Percentiles rank a stretch among this genome's conserved stretches.
Evolutionary conservation across 2,888 invertebrate genomes (phyloP).

Genomic region (Tachina grossa): DNA sequence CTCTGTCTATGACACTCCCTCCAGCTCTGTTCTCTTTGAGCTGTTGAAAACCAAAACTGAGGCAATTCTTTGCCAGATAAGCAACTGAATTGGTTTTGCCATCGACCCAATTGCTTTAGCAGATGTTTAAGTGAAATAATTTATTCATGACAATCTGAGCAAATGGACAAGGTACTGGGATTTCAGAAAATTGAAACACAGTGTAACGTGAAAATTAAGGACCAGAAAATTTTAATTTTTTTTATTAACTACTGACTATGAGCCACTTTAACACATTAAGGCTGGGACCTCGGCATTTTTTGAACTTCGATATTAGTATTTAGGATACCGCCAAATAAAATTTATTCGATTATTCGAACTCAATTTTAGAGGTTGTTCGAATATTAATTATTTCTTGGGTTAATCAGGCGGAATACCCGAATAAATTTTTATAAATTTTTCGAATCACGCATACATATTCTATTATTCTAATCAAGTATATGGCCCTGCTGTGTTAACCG

Average conservation of each 20-base stretch:
- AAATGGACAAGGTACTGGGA: not conserved
- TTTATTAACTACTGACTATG: not conserved
- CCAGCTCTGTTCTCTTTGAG: not conserved
- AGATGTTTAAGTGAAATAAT: not conserved
- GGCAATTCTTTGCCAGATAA: not conserved
- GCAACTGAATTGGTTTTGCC: slow-evolving; percentile 13
- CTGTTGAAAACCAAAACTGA: slow-evolving; percentile 1
- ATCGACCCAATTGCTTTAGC: slow-evolving; percentile 18
- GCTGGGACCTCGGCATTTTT: too few species aligned
- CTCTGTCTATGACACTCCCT: slow-evolving; percentile 1
- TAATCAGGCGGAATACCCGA: too few species aligned
- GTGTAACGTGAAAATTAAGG: not conserved
- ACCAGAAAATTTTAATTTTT: too few species aligned
- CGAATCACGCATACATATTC: too few species aligned
- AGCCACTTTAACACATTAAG: too few species aligned
- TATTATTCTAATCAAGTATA: too few species aligned
- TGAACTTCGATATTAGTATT: too few species aligned
- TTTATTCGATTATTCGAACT: too few species aligned
- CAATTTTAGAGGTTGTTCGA: too few species aligned
- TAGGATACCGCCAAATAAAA: not conserved
- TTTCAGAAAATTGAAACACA: not conserved
- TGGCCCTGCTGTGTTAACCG: too few species aligned
- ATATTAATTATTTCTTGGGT: too few species aligned
- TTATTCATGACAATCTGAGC: not conserved
- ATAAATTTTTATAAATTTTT: too few species aligned